Percentiles rank a stretch among this genome's conserved stretches.
These are phyloP conservation scores for Yponomeuta malinellus DNA, from an alignment of 2,888 invertebrate species.

Conservation along the genomic window DNA sequence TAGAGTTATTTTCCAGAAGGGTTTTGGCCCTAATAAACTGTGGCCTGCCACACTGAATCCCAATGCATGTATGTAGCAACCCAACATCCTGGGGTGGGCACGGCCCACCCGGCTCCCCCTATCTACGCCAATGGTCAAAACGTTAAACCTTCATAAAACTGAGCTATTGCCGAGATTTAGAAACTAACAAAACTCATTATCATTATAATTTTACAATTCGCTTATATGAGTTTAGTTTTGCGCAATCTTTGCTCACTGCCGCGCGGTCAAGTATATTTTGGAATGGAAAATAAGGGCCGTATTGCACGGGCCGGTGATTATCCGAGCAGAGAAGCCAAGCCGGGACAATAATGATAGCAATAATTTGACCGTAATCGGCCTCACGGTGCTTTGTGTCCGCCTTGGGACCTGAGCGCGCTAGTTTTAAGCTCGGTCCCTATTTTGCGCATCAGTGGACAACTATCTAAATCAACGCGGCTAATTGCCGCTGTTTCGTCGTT, in stretches of 20 bases:
- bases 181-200: neutral
- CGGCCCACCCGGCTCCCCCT: too few relatives aligned
- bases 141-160: neutral
- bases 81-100: too few relatives aligned
- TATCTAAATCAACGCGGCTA: slow-evolving; percentile 61
- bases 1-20: too few relatives aligned
- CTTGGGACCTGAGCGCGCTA: slow-evolving; percentile 58
- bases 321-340: slow-evolving; percentile 43
- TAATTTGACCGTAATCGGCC: slow-evolving; percentile 72
- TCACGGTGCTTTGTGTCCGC: slow-evolving; percentile 63
- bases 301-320: slow-evolving; percentile 48
- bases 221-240: slow-evolving; percentile 5
- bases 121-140: neutral
- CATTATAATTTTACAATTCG: neutral
- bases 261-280: slow-evolving; percentile 26
- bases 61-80: too few relatives aligned
- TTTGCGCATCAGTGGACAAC: slow-evolving; percentile 64
- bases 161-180: neutral
- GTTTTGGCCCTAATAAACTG: too few relatives aligned
- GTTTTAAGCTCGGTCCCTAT: slow-evolving; percentile 63
- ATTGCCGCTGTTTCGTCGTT: slow-evolving; percentile 49
- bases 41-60: too few relatives aligned
- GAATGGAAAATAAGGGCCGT: slow-evolving; percentile 41
- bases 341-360: slow-evolving; percentile 65
- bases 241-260: slow-evolving; percentile 9